Base-by-base conservation (phyloP, 2,888 invertebrate species). In the Noctua comes region DNA sequence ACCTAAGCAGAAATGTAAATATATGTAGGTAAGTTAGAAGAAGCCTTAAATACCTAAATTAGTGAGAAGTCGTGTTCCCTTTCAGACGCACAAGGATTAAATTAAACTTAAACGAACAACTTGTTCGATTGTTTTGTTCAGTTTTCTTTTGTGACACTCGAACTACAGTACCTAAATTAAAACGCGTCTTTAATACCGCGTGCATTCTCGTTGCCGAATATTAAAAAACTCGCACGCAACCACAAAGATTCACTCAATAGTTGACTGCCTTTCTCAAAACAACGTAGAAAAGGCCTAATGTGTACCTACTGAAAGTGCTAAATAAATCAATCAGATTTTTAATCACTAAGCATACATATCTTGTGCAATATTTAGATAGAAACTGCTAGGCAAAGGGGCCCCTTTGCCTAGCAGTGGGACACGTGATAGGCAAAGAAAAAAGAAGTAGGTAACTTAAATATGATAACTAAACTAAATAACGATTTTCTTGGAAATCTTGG, bases 41-140 rank as follows among this genome's bases (percentile, higher is more conserved):
- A 82, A 80, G 66, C 66, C 46, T 16, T 62, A 48, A 36, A 18
- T 21, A 68, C 13, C 27, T n/a, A 40, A 81, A 62, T 70, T 46
- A 64, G 36, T 46, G 21, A 51, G 51, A 70, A 71, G 24, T 68
- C 54, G 51, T 46, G 68, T 65, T 78, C n/a, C 59, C 54, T 77
- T 77, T 72, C 62, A 72, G 64, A 81, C 10, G 48, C 57, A 57
- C 54, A 68, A 46, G 69, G 51, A 36, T 75, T 66, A 59, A 68
- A 80, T 74, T 75, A 57, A 70, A 80, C 65, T 71, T 46, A 62
- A 79, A 65, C 48, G 36, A 59, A 68, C 57, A 70, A 70, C 65
- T 48, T 69, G 27, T 66, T 75, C 51, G 46, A 31, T 59, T 64
- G 13, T 57, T 83, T 51, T 36, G 48, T 68, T 54, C 48, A 27